A percentile compares a stretch with the other conserved stretches of the same genome.
Evolutionary conservation across 2,888 invertebrate genomes (phyloP).

Genomic region (Noctua pronuba): DNA sequence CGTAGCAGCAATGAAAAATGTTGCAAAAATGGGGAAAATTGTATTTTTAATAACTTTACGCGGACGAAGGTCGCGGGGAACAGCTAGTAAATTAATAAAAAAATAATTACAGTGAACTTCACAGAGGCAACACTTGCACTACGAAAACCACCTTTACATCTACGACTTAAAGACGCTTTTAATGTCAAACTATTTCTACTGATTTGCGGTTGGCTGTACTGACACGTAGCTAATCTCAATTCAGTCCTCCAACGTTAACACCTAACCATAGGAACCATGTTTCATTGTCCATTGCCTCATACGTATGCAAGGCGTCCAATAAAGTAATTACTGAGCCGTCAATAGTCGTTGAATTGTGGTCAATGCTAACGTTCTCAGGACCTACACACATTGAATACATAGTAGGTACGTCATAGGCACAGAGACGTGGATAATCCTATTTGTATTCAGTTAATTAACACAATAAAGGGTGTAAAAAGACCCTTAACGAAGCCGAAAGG

Average conservation of each 20-base stretch:
- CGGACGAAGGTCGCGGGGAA: too few species aligned
- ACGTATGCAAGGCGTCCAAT: constrained; percentile 6
- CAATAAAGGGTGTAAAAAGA: too few species aligned
- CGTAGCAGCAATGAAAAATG: too few species aligned
- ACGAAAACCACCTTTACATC: neutral
- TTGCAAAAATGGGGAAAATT: too few species aligned
- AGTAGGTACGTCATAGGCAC: neutral
- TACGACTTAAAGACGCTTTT: too few species aligned
- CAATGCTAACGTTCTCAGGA: constrained; percentile 5
- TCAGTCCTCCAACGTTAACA: neutral
- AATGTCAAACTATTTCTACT: too few species aligned
- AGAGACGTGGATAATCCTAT: constrained; percentile 2
- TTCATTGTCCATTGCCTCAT: neutral
- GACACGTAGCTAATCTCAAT: neutral
- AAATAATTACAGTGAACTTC: neutral
- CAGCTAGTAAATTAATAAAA: too few species aligned
- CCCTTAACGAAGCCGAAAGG: too few species aligned
- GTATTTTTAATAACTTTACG: too few species aligned
- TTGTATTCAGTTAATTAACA: constrained; percentile 7
- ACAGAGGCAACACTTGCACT: neutral
- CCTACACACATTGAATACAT: neutral
- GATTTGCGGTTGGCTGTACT: too few species aligned
- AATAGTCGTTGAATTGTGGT: constrained; percentile 21
- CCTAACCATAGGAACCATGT: neutral
- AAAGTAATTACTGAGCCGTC: constrained; percentile 23